phyloP scores from a whole-genome alignment of 2,113 vertebrate species.

The Proterorhinus semilunaris region DNA sequence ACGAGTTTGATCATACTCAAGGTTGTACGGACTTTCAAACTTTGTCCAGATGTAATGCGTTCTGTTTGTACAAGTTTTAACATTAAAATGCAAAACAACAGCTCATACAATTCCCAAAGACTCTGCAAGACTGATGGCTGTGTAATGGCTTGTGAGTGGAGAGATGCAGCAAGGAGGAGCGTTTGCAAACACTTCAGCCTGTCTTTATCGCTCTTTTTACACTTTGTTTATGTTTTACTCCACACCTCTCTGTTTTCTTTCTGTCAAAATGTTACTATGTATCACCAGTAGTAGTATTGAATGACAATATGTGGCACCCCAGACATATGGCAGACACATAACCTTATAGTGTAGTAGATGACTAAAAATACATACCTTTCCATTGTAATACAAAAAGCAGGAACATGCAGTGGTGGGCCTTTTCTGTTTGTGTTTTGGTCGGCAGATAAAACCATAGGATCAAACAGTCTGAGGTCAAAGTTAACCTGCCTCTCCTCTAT shows the following conservation, averaged over 20 bases:
- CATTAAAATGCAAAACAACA: slow-evolving; percentile 39
- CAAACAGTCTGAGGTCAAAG: slow-evolving; percentile 33
- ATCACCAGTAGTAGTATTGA: background rate
- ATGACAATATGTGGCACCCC: background rate
- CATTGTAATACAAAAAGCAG: slow-evolving; percentile 38
- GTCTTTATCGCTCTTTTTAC: background rate
- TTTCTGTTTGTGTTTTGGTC: slow-evolving; percentile 17
- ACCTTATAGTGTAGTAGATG: no score
- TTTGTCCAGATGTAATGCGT: background rate
- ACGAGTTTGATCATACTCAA: no score
- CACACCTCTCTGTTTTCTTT: background rate
- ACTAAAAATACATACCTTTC: slow-evolving; percentile 3
- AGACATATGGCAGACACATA: background rate
- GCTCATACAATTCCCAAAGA: slow-evolving; percentile 21
- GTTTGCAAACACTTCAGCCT: background rate
- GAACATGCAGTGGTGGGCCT: slow-evolving; percentile 13
- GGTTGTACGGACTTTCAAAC: no score
- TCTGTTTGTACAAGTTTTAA: background rate
- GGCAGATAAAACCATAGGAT: slow-evolving; percentile 24
- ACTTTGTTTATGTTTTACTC: background rate
- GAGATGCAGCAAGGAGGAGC: slow-evolving; percentile 17
- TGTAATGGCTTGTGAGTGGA: slow-evolving; percentile 32
- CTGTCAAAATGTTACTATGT: no score
- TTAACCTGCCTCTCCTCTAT: slow-evolving; percentile 15
- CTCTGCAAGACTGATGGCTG: slow-evolving; percentile 33